phyloP scores from a whole-genome alignment of 2,888 invertebrate genomes.

The Cantharis flavilabris region DNA sequence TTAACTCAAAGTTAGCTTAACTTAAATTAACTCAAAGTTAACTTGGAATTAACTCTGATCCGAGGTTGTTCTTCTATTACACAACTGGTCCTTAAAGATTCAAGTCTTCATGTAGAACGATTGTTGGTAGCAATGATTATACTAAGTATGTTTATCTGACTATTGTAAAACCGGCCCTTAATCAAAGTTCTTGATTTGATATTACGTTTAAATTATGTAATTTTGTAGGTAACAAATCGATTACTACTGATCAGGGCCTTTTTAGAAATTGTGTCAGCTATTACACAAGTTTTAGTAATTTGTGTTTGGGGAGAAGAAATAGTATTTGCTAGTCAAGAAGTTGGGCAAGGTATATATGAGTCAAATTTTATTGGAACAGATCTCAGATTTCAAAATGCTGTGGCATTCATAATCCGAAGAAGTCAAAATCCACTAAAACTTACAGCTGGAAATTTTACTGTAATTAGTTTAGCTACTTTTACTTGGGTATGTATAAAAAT shows the following conservation, averaged over 20 bases:
- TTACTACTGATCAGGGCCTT: not conserved
- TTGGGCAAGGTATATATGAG: not conserved
- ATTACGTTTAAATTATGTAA: not conserved
- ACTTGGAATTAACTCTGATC: too few species aligned
- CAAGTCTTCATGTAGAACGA: too few species aligned
- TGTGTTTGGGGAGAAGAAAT: constrained; percentile 9
- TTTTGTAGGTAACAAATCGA: not conserved
- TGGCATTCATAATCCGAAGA: constrained; percentile 2
- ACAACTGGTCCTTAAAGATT: too few species aligned
- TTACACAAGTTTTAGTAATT: not conserved
- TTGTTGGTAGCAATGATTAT: too few species aligned
- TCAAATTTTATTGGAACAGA: constrained; percentile 9
- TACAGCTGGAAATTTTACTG: constrained; percentile 11
- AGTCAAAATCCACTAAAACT: not conserved
- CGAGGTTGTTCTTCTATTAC: too few species aligned
- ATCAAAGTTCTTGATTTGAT: too few species aligned
- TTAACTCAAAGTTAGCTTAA: too few species aligned
- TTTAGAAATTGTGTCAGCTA: not conserved
- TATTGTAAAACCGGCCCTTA: too few species aligned
- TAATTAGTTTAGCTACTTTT: constrained; percentile 7
- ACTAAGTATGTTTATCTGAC: too few species aligned
- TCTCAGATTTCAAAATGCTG: constrained; percentile 6
- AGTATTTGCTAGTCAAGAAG: not conserved
- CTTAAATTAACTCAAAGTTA: too few species aligned
- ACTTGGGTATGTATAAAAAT: constrained; percentile 3